Evolutionary conservation across 2,113 vertebrate species (phyloP), one percentile per base, ranked within the genome.

Genomic region (Chamaetylas fuelleborni): DNA sequence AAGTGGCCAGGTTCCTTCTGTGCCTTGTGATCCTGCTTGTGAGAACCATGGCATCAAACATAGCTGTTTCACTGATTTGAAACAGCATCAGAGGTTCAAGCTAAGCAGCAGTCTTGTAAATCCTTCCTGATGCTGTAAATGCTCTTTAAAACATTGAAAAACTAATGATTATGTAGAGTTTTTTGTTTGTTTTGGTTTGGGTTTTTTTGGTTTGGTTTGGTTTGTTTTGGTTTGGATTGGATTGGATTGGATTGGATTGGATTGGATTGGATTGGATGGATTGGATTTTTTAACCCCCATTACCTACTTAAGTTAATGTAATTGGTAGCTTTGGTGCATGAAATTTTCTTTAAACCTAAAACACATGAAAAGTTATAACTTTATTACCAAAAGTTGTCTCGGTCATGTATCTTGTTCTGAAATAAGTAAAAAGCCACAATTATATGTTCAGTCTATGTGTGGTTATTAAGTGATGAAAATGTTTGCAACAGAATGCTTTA

Each of bases 71-170:
- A 36, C 34, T 65, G 73, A 47, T 95, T 74, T 74, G 69, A 74
- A 94, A 85, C 45, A 86, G 65, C 24, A 34, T 18, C 34, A 84
- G 23, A 73, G 22, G 18, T 82, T 88, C 70, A 54, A 60, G 11
- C 15, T 80, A 61, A 86, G 81, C 36, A 77, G 43, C 26, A 73
- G 18, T 78, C 74, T 92, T 51, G 58, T 60, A 77, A 71, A 76
- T 61, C 60, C 86, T 93, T 88, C 60, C 50, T 85, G 71, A 61
- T 95, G 85, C 25, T 92, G 48, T 58, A 81, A 81, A 48, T 92
- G 53, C 3, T 88, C 64, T 92, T 72, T 64, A 69, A 92, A 88
- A 60, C 20, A 67, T 24, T 57, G 53, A 50, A 77, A 67, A 70
- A 62, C 14, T 50, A 11, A 23, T 14, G 28, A 17, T 91, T 95